Percentiles rank a stretch among this genome's conserved stretches.
These are phyloP conservation scores for Albula glossodonta DNA, from an alignment of 2,113 vertebrate genomes.

Conservation along the genomic window DNA sequence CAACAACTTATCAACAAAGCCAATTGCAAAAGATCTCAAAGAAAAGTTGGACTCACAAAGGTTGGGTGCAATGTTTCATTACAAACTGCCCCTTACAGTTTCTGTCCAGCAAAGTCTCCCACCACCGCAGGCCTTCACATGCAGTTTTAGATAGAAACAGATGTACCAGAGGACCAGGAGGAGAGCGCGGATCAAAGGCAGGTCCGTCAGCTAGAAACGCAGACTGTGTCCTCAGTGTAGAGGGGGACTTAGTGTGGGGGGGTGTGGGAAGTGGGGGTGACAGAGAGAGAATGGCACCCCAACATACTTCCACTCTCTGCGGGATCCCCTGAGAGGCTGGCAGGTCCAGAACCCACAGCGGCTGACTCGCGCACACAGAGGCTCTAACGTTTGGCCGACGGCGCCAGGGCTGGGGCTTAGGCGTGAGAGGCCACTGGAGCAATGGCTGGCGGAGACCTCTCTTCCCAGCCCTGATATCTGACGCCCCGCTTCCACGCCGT, in stretches of 20 bases:
- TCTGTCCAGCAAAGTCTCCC: neutral
- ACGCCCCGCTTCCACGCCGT: constrained; percentile 8
- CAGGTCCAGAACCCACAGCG: constrained; percentile 23
- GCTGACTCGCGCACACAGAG: constrained; percentile 18
- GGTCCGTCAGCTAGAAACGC: neutral
- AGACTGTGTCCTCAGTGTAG: constrained; percentile 14
- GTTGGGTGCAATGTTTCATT: neutral
- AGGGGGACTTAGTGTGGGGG: neutral
- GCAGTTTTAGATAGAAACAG: neutral
- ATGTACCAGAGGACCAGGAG: neutral
- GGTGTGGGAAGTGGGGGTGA: neutral
- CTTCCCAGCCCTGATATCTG: constrained; percentile 4
- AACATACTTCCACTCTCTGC: neutral
- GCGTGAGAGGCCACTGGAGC: neutral
- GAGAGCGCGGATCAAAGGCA: neutral
- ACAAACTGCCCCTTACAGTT: neutral
- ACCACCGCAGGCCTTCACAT: neutral
- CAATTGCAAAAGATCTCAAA: neutral
- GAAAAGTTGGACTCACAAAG: constrained; percentile 7
- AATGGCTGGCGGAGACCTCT: constrained; percentile 17
- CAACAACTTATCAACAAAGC: neutral
- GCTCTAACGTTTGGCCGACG: constrained; percentile 40
- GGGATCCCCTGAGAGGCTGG: constrained; percentile 21
- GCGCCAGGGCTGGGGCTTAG: constrained; percentile 25
- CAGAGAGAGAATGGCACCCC: neutral